Percentiles rank a stretch among this genome's conserved stretches.
These are phyloP conservation scores for Pristionchus entomophagus DNA, from an alignment of 2,888 invertebrate genomes.

Conservation along the genomic window DNA sequence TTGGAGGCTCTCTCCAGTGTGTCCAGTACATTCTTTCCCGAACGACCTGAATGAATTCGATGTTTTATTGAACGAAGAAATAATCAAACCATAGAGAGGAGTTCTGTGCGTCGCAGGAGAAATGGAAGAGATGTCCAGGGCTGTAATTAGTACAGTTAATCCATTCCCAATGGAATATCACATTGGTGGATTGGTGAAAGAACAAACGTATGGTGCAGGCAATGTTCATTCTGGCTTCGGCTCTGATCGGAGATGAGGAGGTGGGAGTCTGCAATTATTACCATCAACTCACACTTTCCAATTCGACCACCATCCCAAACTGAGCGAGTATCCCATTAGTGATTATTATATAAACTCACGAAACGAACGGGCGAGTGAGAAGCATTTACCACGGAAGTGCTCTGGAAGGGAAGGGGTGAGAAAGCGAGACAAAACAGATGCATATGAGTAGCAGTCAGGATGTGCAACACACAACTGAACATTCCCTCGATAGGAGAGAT, in stretches of 20 bases:
- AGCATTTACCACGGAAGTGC: constrained; percentile 33
- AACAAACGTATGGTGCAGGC: constrained; percentile 43
- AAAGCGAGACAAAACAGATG: not conserved
- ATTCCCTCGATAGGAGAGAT: not conserved
- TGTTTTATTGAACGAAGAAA: not conserved
- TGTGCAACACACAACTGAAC: no score
- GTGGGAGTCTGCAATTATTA: constrained; percentile 39
- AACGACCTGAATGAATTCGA: not conserved
- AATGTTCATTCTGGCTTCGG: constrained; percentile 44
- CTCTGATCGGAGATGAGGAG: constrained; percentile 36
- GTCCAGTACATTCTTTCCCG: constrained; percentile 10
- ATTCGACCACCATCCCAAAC: not conserved
- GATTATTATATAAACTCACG: constrained; percentile 55
- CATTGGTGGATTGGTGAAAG: no score
- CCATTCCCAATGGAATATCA: not conserved
- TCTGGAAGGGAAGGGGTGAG: constrained; percentile 12
- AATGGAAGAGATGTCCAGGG: constrained; percentile 44
- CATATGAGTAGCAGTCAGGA: no score
- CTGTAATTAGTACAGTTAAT: not conserved
- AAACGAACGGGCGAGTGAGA: constrained; percentile 58
- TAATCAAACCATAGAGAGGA: not conserved
- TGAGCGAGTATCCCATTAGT: not conserved
- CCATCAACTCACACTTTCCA: no score
- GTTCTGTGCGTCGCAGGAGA: constrained; percentile 23
- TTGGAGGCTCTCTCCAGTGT: not conserved